Evolutionary conservation across 2,113 vertebrate species (phyloP).

Genomic region (Entelurus aequoreus): DNA sequence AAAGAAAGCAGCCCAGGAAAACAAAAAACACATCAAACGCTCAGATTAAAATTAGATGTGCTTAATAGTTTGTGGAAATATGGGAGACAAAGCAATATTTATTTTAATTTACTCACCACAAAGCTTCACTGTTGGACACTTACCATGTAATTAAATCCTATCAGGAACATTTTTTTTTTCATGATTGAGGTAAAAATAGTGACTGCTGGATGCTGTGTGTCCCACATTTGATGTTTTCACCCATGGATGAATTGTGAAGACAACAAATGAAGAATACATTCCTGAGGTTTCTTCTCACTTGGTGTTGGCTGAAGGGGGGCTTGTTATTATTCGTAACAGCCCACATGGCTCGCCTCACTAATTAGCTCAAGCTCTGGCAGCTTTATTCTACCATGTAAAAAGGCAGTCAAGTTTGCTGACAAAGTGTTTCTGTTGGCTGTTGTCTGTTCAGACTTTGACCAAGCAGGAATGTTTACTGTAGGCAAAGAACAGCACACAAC

Average conservation of each 20-base stretch:
- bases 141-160: conserved; percentile 1
- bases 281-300: conserved; percentile 22
- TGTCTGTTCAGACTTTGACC: conserved; percentile 22
- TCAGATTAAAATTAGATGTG: neutral
- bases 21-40: neutral
- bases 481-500: no score
- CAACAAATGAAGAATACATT: conserved; percentile 16
- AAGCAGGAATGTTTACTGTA: no score
- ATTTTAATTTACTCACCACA: conserved; percentile 1
- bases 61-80: conserved; percentile 8
- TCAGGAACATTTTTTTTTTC: neutral
- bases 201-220: neutral
- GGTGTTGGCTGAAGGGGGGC: conserved; percentile 27
- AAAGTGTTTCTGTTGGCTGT: conserved; percentile 58
- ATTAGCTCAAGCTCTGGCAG: conserved; percentile 55
- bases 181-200: conserved; percentile 6
- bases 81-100: conserved; percentile 8
- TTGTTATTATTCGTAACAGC: conserved; percentile 43
- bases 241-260: neutral
- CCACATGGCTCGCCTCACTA: conserved; percentile 41
- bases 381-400: conserved; percentile 65
- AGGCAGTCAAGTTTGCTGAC: conserved; percentile 64
- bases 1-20: neutral
- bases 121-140: conserved; percentile 5
- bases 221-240: neutral